Conservation (phyloP, 2,888 invertebrate species). For the Meloe dianella region DNA sequence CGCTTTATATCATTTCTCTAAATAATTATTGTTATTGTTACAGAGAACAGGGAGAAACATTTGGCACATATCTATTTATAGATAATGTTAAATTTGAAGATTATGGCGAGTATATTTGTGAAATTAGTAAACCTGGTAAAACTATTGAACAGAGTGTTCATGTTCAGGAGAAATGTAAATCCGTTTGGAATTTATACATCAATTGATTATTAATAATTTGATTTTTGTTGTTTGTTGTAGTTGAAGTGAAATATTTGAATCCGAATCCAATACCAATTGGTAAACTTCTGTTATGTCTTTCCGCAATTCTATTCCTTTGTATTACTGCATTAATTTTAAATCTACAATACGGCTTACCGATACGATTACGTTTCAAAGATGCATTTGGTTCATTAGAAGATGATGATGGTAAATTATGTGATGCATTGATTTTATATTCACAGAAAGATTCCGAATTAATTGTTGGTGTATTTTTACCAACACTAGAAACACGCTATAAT, state of each 20-base stretch:
- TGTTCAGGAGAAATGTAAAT: constrained; percentile 63
- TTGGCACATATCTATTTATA: constrained; percentile 73
- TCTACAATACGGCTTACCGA: constrained; percentile 61
- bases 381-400: constrained; percentile 60
- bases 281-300: constrained; percentile 61
- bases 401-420: constrained; percentile 66
- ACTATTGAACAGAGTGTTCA: constrained; percentile 62
- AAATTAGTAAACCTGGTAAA: constrained; percentile 70
- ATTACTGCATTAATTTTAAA: constrained; percentile 63
- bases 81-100: constrained; percentile 67
- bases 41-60: constrained; percentile 74
- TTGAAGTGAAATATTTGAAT: constrained; percentile 47
- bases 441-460: constrained; percentile 69
- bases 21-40: constrained; percentile 26
- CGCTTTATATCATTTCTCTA: too few relatives aligned
- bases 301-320: constrained; percentile 61
- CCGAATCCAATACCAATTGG: constrained; percentile 65
- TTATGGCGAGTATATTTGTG: constrained; percentile 75
- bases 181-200: not conserved
- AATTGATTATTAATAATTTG: not conserved
- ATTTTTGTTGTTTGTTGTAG: constrained; percentile 48
- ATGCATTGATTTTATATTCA: constrained; percentile 70
- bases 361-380: constrained; percentile 61
- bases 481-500: constrained; percentile 67
- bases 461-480: constrained; percentile 68